These are phyloP conservation scores for Epizoanthus rinbou DNA, from an alignment of 92 coral and sea anemone species.

Conservation along the genomic window DNA sequence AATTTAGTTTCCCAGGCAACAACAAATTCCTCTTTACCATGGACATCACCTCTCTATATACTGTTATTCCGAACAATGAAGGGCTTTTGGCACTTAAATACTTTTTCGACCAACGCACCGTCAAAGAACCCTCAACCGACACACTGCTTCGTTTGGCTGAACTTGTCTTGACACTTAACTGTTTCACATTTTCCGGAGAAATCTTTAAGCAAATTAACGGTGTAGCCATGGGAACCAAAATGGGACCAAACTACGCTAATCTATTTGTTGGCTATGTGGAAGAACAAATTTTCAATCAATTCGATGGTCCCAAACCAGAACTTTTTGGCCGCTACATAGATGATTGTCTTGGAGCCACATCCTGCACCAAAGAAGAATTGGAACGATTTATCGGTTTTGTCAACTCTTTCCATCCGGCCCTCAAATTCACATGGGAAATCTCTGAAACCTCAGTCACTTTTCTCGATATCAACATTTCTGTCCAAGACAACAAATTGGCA, in stretches of 20 bases:
- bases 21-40: constrained; percentile 47
- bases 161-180: constrained; percentile 51
- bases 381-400: not conserved
- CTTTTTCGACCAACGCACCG: constrained; percentile 51
- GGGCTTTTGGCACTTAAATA: constrained; percentile 48
- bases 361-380: constrained; percentile 1
- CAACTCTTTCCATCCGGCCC: constrained; percentile 3
- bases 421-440: constrained; percentile 19
- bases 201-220: constrained; percentile 9
- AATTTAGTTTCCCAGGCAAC: constrained; percentile 41
- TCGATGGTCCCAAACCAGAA: constrained; percentile 41
- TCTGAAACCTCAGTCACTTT: not conserved
- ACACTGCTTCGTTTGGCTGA: constrained; percentile 52
- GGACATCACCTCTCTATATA: constrained; percentile 50
- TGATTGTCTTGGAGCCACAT: constrained; percentile 41
- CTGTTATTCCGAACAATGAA: constrained; percentile 41
- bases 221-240: constrained; percentile 37
- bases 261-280: constrained; percentile 44
- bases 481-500: not conserved
- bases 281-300: constrained; percentile 40
- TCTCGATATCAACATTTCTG: not conserved
- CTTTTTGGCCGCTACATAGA: constrained; percentile 49
- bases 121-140: constrained; percentile 46
- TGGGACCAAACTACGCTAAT: constrained; percentile 58
- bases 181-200: constrained; percentile 17